phyloP scores from a whole-genome alignment of 2,888 invertebrate species.

The Agriotes lineatus region DNA sequence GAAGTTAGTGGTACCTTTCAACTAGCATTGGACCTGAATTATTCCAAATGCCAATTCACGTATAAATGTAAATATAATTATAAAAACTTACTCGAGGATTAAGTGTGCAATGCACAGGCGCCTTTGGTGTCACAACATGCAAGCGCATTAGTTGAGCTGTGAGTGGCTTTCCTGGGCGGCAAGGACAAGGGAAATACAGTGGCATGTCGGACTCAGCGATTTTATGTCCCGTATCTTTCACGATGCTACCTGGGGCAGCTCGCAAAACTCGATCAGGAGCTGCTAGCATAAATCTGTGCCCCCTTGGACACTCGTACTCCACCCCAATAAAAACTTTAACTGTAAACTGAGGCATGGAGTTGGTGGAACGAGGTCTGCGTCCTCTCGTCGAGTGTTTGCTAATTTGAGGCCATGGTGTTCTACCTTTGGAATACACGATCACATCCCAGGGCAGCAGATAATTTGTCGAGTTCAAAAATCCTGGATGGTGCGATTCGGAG shows the following conservation, averaged over 20 bases:
- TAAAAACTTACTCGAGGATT: constrained; percentile 75
- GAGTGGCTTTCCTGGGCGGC: constrained; percentile 76
- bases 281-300: constrained; percentile 94
- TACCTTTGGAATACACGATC: constrained; percentile 69
- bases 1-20: no score
- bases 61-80: neutral
- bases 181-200: constrained; percentile 87
- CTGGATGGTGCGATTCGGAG: constrained; percentile 87
- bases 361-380: constrained; percentile 56
- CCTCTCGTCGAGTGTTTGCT: constrained; percentile 61
- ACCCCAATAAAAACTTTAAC: constrained; percentile 95
- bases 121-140: constrained; percentile 91
- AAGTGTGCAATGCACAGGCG: constrained; percentile 89
- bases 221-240: constrained; percentile 86
- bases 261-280: constrained; percentile 86
- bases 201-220: constrained; percentile 93
- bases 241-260: constrained; percentile 77
- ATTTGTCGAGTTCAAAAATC: constrained; percentile 90
- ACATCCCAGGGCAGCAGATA: constrained; percentile 96
- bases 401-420: constrained; percentile 55
- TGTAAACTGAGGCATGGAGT: constrained; percentile 71
- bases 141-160: constrained; percentile 87
- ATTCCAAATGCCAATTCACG: no score
- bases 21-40: no score
- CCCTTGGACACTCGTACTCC: constrained; percentile 97